Evolutionary conservation across 2,797 vertebrate genomes (phyloP), one percentile per base, ranked within the genome.

Genomic region (Furcifer pardalis): DNA sequence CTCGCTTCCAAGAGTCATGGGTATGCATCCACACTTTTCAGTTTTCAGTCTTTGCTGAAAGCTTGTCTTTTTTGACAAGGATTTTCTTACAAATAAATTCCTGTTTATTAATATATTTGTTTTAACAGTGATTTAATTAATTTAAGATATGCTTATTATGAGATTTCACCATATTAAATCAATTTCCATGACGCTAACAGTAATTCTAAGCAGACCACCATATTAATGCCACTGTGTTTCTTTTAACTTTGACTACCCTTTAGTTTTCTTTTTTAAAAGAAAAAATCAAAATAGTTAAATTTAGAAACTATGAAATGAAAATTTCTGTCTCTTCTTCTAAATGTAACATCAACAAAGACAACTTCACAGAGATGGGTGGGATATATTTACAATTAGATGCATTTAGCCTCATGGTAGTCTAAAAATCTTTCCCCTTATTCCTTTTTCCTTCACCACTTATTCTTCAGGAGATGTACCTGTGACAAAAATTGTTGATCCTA

Each of bases 391-490:
- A 3, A 27, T 23, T 44, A 74, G 13, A 30, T 3, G 27, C 44
- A 12, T 44, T 56, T 21, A 56, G 52, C 5, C 3, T 65, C 46
- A 80, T 4, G 63, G 37, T 27, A 37, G 35, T 59, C 35, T 65
- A 30, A 35, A 46, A 13, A 44, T 49, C 25, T 17, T 5, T 77
- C 5, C 12, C 17, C 37, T 23, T n/a, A n/a, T n/a, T n/a, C n/a
- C 25, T 17, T 5, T 77, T 3, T 8, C 17, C 37, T 23, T 76
- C 56, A 86, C 82, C 82, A 4, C 74, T 87, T 87, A 74, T 91
- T 88, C 21, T 89, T 87, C 82, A 99, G 98, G 98, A 89, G 98
- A 98, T 63, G 95, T 99, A 13, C 94, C 89, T 25, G 89, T 99
- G 59, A 86, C 95, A 73, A 83, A 96, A 86, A 95, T 98, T n/a